Evolutionary conservation across 2,113 vertebrate genomes (phyloP).

Genomic region (Pavo muticus): DNA sequence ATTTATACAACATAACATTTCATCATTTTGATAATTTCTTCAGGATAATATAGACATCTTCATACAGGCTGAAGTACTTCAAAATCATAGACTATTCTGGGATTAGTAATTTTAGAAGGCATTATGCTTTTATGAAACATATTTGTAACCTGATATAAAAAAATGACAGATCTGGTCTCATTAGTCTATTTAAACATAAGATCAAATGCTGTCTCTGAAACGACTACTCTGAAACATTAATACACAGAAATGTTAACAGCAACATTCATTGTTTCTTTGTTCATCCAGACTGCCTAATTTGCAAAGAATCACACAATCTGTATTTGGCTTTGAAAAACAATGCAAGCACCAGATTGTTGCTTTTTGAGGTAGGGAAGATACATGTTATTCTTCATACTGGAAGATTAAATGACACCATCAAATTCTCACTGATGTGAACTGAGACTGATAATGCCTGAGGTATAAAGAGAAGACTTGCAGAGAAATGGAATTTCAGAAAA

Average conservation of each 20-base stretch:
- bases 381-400: background rate
- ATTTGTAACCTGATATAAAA: conserved; percentile 55
- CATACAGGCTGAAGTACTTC: conserved; percentile 9
- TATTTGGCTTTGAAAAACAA: conserved; percentile 20
- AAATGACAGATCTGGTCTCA: conserved; percentile 42
- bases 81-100: conserved; percentile 58
- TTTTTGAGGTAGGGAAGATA: background rate
- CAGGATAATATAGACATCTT: conserved; percentile 40
- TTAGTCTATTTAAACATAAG: conserved; percentile 38
- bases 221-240: conserved; percentile 56
- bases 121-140: conserved; percentile 70
- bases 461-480: conserved; percentile 7
- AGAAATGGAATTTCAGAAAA: conserved; percentile 30
- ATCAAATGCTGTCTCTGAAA: conserved; percentile 48
- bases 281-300: conserved; percentile 4
- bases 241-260: background rate
- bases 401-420: conserved; percentile 18
- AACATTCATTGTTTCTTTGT: background rate
- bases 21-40: conserved; percentile 70
- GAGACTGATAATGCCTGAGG: background rate
- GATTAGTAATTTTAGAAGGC: conserved; percentile 60
- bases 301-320: background rate
- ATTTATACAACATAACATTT: conserved; percentile 61
- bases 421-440: conserved; percentile 9
- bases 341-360: background rate